Evolutionary conservation across 2,888 invertebrate genomes (phyloP).

Genomic region (Drosophila ochracea): DNA sequence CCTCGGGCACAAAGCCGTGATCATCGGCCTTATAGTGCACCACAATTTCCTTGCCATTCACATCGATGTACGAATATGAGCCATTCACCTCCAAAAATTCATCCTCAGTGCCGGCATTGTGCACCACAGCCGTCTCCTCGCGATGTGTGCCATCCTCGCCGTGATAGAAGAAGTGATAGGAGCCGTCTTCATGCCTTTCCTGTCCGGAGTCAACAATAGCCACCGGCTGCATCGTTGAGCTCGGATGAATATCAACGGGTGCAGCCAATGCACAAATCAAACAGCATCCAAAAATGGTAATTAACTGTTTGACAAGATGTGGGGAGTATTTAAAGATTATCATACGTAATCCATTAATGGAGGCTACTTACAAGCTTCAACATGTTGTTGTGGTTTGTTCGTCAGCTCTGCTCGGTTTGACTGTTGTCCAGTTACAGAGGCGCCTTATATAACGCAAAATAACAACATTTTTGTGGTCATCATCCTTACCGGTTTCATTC

Average conservation of each 20-base stretch:
- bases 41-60: constrained; percentile 80
- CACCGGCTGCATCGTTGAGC: constrained; percentile 50
- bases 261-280: constrained; percentile 56
- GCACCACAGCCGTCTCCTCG: constrained; percentile 80
- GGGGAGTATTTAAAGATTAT: neutral
- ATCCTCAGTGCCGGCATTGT: constrained; percentile 76
- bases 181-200: constrained; percentile 80
- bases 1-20: constrained; percentile 84
- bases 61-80: constrained; percentile 82
- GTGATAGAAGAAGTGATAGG: constrained; percentile 82
- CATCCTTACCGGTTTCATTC: constrained; percentile 67
- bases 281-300: constrained; percentile 50
- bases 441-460: constrained; percentile 67
- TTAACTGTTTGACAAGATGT: constrained; percentile 31
- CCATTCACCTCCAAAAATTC: constrained; percentile 80
- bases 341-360: neutral
- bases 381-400: constrained; percentile 61
- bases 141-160: constrained; percentile 82
- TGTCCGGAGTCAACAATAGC: constrained; percentile 80
- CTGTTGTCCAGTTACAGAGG: constrained; percentile 15
- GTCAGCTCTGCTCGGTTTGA: constrained; percentile 51
- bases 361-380: constrained; percentile 71
- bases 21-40: constrained; percentile 83
- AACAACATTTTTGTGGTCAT: constrained; percentile 36
- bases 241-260: constrained; percentile 50